A percentile compares a stretch with the other conserved stretches of the same genome.
phyloP scores from a whole-genome alignment of 2,888 invertebrate genomes.

The Hedya salicella region DNA sequence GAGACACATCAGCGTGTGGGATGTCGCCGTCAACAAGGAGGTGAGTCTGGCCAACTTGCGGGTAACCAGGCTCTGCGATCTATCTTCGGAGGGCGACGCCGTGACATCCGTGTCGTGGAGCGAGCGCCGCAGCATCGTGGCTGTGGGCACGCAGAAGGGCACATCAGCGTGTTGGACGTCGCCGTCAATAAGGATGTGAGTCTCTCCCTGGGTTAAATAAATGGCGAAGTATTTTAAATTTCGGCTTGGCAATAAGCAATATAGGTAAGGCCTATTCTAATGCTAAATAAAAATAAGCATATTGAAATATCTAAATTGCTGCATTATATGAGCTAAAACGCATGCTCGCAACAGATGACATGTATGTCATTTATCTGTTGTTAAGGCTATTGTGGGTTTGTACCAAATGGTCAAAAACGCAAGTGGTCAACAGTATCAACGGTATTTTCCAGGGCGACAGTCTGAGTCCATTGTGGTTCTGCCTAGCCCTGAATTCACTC shows the following conservation, averaged over 20 bases:
- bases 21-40: conserved; percentile 96
- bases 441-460: too few species aligned
- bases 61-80: conserved; percentile 94
- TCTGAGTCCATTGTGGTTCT: too few species aligned
- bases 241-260: too few species aligned
- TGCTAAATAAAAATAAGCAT: not conserved
- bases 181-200: conserved; percentile 93
- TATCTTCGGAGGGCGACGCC: conserved; percentile 96
- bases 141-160: conserved; percentile 98
- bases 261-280: too few species aligned
- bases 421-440: too few species aligned
- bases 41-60: conserved; percentile 58
- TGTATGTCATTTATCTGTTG: not conserved
- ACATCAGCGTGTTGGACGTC: conserved; percentile 99
- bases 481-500: too few species aligned
- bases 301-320: not conserved
- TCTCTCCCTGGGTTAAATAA: too few species aligned
- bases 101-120: conserved; percentile 99
- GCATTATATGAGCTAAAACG: not conserved
- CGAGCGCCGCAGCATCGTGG: conserved; percentile 97
- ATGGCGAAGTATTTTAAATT: too few species aligned
- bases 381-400: not conserved
- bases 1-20: conserved; percentile 99
- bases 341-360: not conserved
- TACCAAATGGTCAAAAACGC: too few species aligned